A percentile compares a stretch with the other conserved stretches of the same genome.
Conservation (phyloP, 2,888 invertebrate genomes). For the Orchestes rusci region DNA sequence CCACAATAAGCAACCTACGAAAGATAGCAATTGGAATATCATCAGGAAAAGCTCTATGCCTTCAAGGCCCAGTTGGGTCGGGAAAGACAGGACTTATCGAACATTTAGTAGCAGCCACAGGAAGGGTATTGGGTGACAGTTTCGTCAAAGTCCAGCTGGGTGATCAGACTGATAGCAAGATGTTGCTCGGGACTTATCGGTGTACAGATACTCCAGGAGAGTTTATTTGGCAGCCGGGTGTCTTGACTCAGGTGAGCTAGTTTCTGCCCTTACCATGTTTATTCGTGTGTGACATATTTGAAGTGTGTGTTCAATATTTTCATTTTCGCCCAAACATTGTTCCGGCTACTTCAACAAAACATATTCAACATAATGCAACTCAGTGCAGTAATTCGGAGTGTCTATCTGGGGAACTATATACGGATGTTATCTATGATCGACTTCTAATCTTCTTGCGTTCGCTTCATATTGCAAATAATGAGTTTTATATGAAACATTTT, state of each 20-base stretch:
- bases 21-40: slow-evolving; percentile 75
- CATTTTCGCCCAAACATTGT: too few species aligned
- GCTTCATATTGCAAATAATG: too few species aligned
- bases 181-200: slow-evolving; percentile 85
- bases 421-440: too few species aligned
- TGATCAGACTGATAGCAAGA: slow-evolving; percentile 94
- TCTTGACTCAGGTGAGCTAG: slow-evolving; percentile 69
- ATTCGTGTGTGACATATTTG: too few species aligned
- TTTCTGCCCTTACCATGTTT: background rate
- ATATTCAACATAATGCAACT: too few species aligned
- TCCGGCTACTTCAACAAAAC: too few species aligned
- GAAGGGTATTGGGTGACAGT: slow-evolving; percentile 48
- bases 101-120: slow-evolving; percentile 75
- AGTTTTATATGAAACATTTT: too few species aligned
- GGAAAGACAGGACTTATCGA: slow-evolving; percentile 91
- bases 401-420: too few species aligned
- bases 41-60: slow-evolving; percentile 64
- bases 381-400: too few species aligned
- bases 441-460: too few species aligned
- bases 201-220: slow-evolving; percentile 97
- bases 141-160: slow-evolving; percentile 88
- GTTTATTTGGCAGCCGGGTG: slow-evolving; percentile 95
- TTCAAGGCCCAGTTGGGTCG: slow-evolving; percentile 86
- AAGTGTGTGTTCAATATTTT: too few species aligned
- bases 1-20: slow-evolving; percentile 65